These are phyloP conservation scores for Dromaius novaehollandiae DNA, from an alignment of 2,113 vertebrate genomes.

Conservation along the genomic window DNA sequence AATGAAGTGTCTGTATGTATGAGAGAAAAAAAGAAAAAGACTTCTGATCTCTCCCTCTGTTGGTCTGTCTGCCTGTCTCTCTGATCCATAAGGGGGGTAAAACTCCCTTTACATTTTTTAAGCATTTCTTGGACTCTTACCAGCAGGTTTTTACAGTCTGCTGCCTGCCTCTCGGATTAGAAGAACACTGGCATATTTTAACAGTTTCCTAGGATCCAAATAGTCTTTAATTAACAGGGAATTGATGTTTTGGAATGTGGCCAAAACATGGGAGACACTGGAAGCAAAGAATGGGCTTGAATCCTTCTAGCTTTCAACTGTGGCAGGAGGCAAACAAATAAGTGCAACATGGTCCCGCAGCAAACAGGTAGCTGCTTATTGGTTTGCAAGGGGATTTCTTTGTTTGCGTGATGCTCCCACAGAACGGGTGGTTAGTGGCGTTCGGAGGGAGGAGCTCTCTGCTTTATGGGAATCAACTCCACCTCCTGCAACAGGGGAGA, in stretches of 20 bases:
- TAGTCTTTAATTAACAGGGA: conserved; percentile 76
- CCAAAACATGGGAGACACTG: conserved; percentile 51
- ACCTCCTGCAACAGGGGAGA: not conserved
- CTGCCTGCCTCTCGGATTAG: conserved; percentile 75
- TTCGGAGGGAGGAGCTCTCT: not conserved
- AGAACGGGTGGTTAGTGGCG: not conserved
- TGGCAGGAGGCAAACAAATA: not conserved
- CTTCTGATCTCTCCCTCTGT: not conserved
- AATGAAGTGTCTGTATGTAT: not conserved
- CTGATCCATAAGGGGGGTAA: conserved; percentile 15
- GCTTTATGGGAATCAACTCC: not conserved
- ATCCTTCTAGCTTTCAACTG: conserved; percentile 24
- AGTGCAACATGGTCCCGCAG: not conserved
- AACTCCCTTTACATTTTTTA: conserved; percentile 1
- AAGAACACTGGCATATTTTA: conserved; percentile 76
- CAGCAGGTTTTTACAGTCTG: conserved; percentile 74
- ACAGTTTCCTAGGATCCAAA: conserved; percentile 76
- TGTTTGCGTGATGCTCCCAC: conserved; percentile 38
- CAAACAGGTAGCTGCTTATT: conserved; percentile 27
- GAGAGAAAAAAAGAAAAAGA: not conserved
- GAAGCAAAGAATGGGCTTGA: not conserved
- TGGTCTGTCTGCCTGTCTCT: not conserved
- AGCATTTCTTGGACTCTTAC: conserved; percentile 61
- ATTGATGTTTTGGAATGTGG: conserved; percentile 69
- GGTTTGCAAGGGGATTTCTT: conserved; percentile 21